Base-by-base conservation (phyloP, 2,797 vertebrate species). In the Poeciliopsis paucimaculata region DNA sequence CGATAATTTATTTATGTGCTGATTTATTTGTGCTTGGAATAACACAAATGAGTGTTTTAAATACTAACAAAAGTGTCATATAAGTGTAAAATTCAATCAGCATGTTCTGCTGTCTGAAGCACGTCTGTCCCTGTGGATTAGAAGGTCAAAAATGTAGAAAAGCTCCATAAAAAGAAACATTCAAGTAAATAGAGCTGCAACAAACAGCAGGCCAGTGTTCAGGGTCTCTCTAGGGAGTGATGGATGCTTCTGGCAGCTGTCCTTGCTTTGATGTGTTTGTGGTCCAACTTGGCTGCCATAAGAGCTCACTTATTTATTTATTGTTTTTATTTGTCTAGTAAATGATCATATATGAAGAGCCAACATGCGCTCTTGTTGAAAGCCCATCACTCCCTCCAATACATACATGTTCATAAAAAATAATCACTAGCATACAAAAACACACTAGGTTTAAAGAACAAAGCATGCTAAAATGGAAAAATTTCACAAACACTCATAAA, bases 261-360 rank as follows among this genome's bases (percentile, higher is more conserved):
- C 82, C 77, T 86, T 16, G 2, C 75, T 53, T 80, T 64, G 81
- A 72, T 77, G 70, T 79, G n/a, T 72, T 45, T 80, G 39, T 41
- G 45, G 68, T 74, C 74, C 66, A 91, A 96, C 96, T 96, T 96
- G 97, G 88, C 96, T 84, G 73, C 95, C 95, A 20, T 90, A 92
- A 60, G 93, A 94, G 82, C 90, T 91, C 55, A 96, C 95, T 36
- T 2, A 41, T 62, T 34, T 9, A 6, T 39, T 39, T 41, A 8
- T 1, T 39, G n/a, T n/a, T 43, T 23, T 62, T 31, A 51, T 43
- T 62, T 47, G 18, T 64, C 18, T 20, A 53, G 47, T 77, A 53
- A 41, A 77, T 16, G 12, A 41, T 39, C 3, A 70, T 94, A 87
- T 97, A 96, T 82, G 16, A n/a, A 71, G 23, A 41, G 13, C 23